Evolutionary conservation across 2,113 vertebrate genomes (phyloP), one percentile per base, ranked within the genome.

Genomic region (Chionis minor): DNA sequence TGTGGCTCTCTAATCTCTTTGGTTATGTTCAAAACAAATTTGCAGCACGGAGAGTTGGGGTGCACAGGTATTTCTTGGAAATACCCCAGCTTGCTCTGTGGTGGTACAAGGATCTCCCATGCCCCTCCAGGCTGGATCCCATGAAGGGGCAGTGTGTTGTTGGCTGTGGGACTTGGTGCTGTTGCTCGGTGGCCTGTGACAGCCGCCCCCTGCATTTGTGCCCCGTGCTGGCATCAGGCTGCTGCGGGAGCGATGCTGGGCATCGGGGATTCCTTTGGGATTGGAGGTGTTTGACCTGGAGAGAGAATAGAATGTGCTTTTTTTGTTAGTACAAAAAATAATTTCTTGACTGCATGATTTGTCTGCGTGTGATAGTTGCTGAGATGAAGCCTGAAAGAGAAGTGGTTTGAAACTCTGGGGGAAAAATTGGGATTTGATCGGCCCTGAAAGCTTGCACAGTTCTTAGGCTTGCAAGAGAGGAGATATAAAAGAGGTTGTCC

Each of bases 211-310:
- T n/a, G 78, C 44, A 58, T 20, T 45, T 42, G 61, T 0, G 1
- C 12, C 65, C 15, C 1, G 4, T 20, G 52, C 26, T 0, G 3
- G 58, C 3, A 2, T n/a, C 2, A 3, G 88, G 51, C 67, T 72
- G 88, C 40, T 5, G 4, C 3, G 2, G 16, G 35, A 38, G 19
- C 16, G 45, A 35, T 2, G 14, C 55, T 59, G 3, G 2, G 15
- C 27, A 12, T 19, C 3, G 4, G 33, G 69, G 20, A 2, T 44
- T 49, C n/a, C 19, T 85, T 63, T 88, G 74, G 56, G 51, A 9
- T 51, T 28, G 42, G 21, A 61, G 44, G 8, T 22, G 42, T 61
- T 82, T 44, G 49, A 23, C 47, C 42, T 22, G 49, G 35, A 51
- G 47, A 32, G 59, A 32, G 70, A 61, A 42, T 3, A 12, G 47